Conservation (phyloP, 2,113 vertebrate genomes). For the Serinus canaria region DNA sequence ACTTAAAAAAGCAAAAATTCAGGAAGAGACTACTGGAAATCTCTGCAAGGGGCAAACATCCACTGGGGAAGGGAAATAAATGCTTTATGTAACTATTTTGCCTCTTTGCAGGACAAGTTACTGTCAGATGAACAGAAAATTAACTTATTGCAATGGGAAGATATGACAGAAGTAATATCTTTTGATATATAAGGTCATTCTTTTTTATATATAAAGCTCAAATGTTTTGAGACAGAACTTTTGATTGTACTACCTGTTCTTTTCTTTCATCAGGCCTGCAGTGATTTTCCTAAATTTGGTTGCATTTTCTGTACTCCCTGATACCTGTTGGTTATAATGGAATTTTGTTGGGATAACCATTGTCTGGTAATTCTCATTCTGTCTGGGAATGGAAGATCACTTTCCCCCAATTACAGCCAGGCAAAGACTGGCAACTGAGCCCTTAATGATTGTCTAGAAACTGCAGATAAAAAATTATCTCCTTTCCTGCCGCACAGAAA, state of each 20-base stretch:
- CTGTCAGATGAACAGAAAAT: not conserved
- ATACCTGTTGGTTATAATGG: not conserved
- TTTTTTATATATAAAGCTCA: not conserved
- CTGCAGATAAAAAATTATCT: not conserved
- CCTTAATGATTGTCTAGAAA: not conserved
- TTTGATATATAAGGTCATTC: not conserved
- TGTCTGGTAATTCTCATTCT: not conserved
- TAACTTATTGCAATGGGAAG: not conserved
- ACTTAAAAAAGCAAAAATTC: not conserved
- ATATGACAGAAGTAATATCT: not conserved
- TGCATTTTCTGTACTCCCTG: not conserved
- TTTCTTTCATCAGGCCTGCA: not conserved
- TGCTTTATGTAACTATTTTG: not conserved
- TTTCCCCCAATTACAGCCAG: not conserved
- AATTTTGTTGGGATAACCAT: not conserved
- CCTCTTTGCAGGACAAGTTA: not conserved
- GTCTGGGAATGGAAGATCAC: not conserved
- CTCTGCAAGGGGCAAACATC: accelerated
- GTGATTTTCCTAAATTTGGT: not conserved
- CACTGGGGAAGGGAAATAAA: not conserved
- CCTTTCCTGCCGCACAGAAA: not conserved
- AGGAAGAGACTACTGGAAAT: not conserved
- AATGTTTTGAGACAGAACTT: not conserved
- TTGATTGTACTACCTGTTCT: not conserved
- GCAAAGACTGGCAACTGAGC: not conserved